These are phyloP conservation scores for Xiphophorus couchianus DNA, from an alignment of 2,113 vertebrate genomes.

Conservation along the genomic window DNA sequence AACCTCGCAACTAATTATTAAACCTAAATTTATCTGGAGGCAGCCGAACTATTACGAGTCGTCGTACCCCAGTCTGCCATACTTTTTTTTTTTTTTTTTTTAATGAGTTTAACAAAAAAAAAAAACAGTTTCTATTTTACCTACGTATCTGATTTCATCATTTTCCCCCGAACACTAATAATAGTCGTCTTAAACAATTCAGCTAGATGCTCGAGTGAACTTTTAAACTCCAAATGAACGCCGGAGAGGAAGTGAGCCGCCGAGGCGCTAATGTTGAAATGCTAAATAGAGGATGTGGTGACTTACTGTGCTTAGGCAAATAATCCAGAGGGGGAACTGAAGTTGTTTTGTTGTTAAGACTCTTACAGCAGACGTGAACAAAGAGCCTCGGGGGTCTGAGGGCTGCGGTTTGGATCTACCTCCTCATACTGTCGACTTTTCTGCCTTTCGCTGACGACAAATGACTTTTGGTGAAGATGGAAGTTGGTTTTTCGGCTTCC, in stretches of 20 bases:
- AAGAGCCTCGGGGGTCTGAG: constrained; percentile 44
- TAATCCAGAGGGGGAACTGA: constrained; percentile 20
- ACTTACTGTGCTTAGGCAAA: constrained; percentile 17
- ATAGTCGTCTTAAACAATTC: constrained; percentile 51
- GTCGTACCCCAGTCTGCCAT: neutral
- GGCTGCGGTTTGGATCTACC: constrained; percentile 61
- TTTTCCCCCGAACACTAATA: constrained; percentile 29
- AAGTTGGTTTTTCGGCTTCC: neutral
- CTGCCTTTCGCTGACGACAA: too few species aligned
- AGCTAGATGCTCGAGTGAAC: constrained; percentile 41
- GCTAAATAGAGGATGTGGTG: constrained; percentile 25
- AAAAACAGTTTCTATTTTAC: constrained; percentile 9
- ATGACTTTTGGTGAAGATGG: neutral
- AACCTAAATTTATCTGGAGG: too few species aligned
- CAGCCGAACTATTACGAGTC: neutral
- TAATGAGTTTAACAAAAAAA: constrained; percentile 6
- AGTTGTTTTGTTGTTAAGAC: constrained; percentile 36
- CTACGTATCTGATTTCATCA: constrained; percentile 40
- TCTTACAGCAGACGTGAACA: constrained; percentile 23
- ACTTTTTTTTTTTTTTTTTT: neutral
- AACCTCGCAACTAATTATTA: neutral
- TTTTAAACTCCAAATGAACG: constrained; percentile 38
- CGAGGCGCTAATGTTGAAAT: constrained; percentile 23
- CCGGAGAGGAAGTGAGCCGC: constrained; percentile 8
- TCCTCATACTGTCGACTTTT: constrained; percentile 12